A percentile compares a stretch with the other conserved stretches of the same genome.
phyloP scores from a whole-genome alignment of 2,888 invertebrate species.

The Mesorhabditis spiculigera region DNA sequence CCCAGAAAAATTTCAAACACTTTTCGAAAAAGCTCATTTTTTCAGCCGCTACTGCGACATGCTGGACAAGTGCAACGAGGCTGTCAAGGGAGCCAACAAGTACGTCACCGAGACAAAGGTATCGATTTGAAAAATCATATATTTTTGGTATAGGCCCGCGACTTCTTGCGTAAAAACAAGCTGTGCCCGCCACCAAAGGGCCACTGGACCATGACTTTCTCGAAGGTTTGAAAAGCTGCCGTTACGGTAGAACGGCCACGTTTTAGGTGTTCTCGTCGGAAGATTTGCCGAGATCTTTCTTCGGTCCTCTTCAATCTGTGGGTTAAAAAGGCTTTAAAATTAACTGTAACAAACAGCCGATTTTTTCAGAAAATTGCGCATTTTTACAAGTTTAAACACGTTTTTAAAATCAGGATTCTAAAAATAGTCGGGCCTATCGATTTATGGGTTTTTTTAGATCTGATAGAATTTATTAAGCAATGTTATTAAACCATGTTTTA shows the following conservation, averaged over 20 bases:
- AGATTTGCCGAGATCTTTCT: conserved; percentile 58
- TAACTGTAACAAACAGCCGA: neutral
- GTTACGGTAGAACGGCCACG: neutral
- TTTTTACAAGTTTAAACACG: neutral
- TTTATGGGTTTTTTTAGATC: neutral
- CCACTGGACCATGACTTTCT: conserved; percentile 59
- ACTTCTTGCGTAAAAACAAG: conserved; percentile 6
- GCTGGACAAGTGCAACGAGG: conserved; percentile 57
- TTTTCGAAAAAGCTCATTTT: neutral
- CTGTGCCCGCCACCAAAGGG: conserved; percentile 46
- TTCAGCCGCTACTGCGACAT: conserved; percentile 57
- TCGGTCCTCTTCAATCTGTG: conserved; percentile 58
- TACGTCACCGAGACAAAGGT: conserved; percentile 54
- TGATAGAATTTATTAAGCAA: too few species aligned
- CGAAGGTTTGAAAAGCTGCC: conserved; percentile 27
- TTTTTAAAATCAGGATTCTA: neutral
- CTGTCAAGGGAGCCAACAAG: conserved; percentile 56
- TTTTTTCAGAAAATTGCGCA: too few species aligned
- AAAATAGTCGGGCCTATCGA: neutral
- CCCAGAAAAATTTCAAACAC: neutral
- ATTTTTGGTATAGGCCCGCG: neutral
- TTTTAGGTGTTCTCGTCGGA: conserved; percentile 51
- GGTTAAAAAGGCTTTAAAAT: conserved; percentile 9
- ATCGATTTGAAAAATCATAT: neutral
- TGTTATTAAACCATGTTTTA: too few species aligned